Base-by-base conservation (phyloP, 2,888 invertebrate genomes). In the Phoronis australis region DNA sequence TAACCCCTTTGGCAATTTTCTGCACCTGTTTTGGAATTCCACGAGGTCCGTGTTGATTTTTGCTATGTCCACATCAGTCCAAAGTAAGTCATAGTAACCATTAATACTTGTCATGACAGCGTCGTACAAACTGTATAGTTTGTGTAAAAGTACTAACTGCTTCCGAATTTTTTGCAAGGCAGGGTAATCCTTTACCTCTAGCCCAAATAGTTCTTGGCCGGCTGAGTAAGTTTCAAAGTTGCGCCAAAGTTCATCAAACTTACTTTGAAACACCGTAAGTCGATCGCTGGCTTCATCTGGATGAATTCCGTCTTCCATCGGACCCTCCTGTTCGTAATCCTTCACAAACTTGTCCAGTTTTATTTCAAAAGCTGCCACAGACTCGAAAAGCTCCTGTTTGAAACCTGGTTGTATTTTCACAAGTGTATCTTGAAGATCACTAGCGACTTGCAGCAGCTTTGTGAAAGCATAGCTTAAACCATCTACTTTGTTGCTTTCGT, bases 1-100 rank as follows among this genome's bases (percentile, higher is more conserved):
- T 84, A 92, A 85, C 0, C 82, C 90, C 73, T 83, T 87, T 0
- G 92, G 92, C 44, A 93, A 78, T 69, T 86, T 87, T 22, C 88
- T 85, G 68, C 90, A 91, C 75, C 69, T 70, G 56, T 68, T 71
- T 43, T 73, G 73, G 25, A 75, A 64, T 37, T 75, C 76, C 23
- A 50, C 42, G 3, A 76, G 59, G 47, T 75, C 73, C 12, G 55
- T 53, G 48, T 69, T 72, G 53, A 76, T 76, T 46, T 69, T 73
- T 25, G 73, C 73, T 51, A 74, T 73, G 53, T 76, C 71, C 25
- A 76, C 71, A 37, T 76, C 75, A 6, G 64, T 59, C 76, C 76
- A 76, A 4, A 68, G 60, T 22, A 75, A 68, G 52, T 75, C 74
- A 54, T 60, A 72, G 61, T 74, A 75, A 12, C 74, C 69, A 55